phyloP scores from a whole-genome alignment of 2,113 vertebrate species.

The Corythaixoides concolor region DNA sequence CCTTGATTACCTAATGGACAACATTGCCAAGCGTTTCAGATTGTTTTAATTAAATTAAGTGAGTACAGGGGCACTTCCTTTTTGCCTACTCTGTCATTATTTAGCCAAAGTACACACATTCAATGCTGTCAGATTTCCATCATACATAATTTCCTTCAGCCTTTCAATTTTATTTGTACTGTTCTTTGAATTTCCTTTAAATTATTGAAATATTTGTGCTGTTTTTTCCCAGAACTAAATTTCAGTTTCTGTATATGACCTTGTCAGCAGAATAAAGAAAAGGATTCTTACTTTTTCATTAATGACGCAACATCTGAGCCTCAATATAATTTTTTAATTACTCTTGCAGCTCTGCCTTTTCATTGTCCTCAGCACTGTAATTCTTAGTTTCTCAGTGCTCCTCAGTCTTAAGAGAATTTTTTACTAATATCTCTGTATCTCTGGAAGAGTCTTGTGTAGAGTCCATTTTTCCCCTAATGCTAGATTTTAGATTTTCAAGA shows the following conservation, averaged over 20 bases:
- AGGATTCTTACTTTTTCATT: background rate
- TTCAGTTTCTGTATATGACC: background rate
- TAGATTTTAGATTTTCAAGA: background rate
- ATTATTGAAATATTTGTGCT: background rate
- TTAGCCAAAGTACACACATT: conserved; percentile 13
- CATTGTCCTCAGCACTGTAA: background rate
- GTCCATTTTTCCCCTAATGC: no score
- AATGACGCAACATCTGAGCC: background rate
- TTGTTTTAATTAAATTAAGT: conserved; percentile 27
- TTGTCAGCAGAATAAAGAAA: background rate
- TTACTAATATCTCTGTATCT: background rate
- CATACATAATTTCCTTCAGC: background rate
- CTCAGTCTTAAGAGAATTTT: background rate
- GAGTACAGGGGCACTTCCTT: background rate
- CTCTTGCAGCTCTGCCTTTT: background rate
- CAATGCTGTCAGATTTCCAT: background rate
- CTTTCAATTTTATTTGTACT: background rate
- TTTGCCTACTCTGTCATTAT: background rate
- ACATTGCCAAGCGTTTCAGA: background rate
- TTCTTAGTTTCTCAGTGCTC: background rate
- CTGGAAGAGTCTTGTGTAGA: background rate
- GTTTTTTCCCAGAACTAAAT: background rate
- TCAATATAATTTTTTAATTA: background rate
- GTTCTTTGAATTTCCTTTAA: background rate
- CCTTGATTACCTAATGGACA: background rate